These are phyloP conservation scores for Drosophila pseudotalamancana DNA, from an alignment of 2,888 invertebrate species.

Conservation along the genomic window DNA sequence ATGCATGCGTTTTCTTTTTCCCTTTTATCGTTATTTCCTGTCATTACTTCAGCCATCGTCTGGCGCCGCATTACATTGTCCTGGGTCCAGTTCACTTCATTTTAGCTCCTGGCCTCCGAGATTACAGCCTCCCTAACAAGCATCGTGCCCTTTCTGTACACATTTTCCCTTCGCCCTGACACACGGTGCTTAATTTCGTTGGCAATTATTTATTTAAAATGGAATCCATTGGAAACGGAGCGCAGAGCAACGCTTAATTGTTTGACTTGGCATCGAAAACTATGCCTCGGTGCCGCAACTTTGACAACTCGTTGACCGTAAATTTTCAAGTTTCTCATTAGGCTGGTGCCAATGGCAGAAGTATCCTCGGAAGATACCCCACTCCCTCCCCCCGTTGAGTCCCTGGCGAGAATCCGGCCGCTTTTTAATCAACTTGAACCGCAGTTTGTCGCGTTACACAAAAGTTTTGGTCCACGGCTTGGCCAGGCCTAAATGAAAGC, in stretches of 20 bases:
- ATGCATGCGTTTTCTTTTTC: constrained; percentile 68
- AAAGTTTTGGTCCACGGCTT: constrained; percentile 61
- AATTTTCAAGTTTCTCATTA: constrained; percentile 78
- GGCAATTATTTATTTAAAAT: constrained; percentile 79
- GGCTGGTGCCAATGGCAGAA: constrained; percentile 40
- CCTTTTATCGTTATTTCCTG: constrained; percentile 68
- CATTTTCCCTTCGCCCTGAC: not conserved
- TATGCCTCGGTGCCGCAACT: constrained; percentile 64
- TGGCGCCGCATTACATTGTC: constrained; percentile 58
- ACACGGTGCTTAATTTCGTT: constrained; percentile 70
- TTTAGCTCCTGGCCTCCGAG: constrained; percentile 27
- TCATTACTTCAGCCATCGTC: constrained; percentile 65
- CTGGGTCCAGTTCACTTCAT: constrained; percentile 22
- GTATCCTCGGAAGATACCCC: not conserved
- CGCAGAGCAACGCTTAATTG: constrained; percentile 62
- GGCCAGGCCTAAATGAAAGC: constrained; percentile 65
- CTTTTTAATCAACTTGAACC: constrained; percentile 77
- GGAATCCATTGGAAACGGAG: constrained; percentile 56
- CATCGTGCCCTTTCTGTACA: no score
- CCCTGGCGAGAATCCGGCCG: constrained; percentile 52
- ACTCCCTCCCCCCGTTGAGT: constrained; percentile 4
- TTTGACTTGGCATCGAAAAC: constrained; percentile 75
- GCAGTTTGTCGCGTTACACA: constrained; percentile 67
- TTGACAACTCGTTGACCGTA: constrained; percentile 78
- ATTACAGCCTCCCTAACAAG: constrained; percentile 35